A percentile compares a stretch with the other conserved stretches of the same genome.
phyloP scores from a whole-genome alignment of 2,797 vertebrate genomes.

The Notoglanidium macrostoma region DNA sequence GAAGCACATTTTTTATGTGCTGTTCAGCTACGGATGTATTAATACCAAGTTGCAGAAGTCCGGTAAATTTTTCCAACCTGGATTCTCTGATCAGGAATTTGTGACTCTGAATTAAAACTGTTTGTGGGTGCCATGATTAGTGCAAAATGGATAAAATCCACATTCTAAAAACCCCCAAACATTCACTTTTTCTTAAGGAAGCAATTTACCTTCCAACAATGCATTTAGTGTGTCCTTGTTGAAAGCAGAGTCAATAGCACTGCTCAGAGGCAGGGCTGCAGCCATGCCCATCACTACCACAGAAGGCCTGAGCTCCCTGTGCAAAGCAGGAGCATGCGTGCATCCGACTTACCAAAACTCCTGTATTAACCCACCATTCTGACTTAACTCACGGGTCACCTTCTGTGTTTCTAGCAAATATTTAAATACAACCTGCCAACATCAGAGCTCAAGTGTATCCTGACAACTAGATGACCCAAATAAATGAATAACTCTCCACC shows the following conservation, averaged over 20 bases:
- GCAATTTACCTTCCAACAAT: constrained; percentile 80
- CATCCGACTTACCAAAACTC: neutral
- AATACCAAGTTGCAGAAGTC: neutral
- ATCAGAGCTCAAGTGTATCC: neutral
- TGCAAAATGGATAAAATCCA: neutral
- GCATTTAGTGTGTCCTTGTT: constrained; percentile 77
- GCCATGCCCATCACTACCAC: constrained; percentile 75
- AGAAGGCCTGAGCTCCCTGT: constrained; percentile 78
- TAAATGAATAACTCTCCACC: neutral
- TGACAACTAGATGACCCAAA: neutral
- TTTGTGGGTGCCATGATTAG: neutral
- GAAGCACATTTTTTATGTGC: neutral
- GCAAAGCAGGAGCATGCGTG: constrained; percentile 57
- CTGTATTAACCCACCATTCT: neutral
- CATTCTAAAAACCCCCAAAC: neutral
- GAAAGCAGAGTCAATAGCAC: constrained; percentile 75
- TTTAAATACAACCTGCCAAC: neutral
- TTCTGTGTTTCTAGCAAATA: neutral
- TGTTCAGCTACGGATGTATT: neutral
- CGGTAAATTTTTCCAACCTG: neutral
- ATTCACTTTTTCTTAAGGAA: neutral
- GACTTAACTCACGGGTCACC: neutral
- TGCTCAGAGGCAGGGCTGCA: constrained; percentile 74
- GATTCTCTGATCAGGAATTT: neutral
- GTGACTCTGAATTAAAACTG: neutral